phyloP scores from a whole-genome alignment of 2,888 invertebrate species.

The Ichneumon xanthorius region DNA sequence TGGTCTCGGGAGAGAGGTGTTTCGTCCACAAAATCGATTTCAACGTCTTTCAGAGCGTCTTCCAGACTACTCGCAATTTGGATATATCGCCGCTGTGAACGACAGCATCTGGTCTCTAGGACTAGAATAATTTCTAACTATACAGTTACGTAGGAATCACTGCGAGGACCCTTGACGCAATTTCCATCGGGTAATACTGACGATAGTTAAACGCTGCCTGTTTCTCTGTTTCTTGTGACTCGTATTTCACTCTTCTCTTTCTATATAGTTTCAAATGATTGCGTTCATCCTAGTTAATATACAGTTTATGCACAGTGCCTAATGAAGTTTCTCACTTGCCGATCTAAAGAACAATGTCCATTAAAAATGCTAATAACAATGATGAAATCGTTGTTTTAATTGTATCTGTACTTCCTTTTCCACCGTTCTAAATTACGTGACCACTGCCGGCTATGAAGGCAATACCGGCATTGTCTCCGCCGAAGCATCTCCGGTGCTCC shows the following conservation, averaged over 20 bases:
- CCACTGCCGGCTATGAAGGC: slow-evolving; percentile 38
- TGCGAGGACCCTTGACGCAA: slow-evolving; percentile 64
- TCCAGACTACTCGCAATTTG: slow-evolving; percentile 62
- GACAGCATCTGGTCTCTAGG: slow-evolving; percentile 58
- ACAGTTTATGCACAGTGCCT: too few species aligned
- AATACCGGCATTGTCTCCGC: neutral
- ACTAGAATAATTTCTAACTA: neutral
- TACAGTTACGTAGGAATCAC: slow-evolving; percentile 62
- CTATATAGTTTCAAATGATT: neutral
- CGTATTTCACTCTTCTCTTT: slow-evolving; percentile 63
- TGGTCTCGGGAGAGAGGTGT: slow-evolving; percentile 58
- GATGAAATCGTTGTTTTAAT: slow-evolving; percentile 49
- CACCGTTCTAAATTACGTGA: slow-evolving; percentile 62
- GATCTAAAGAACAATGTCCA: neutral
- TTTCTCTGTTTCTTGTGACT: slow-evolving; percentile 40
- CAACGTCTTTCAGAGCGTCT: slow-evolving; percentile 27
- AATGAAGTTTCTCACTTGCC: too few species aligned
- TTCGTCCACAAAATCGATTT: slow-evolving; percentile 64
- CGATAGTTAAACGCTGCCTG: slow-evolving; percentile 61
- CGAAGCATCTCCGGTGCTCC: slow-evolving; percentile 25
- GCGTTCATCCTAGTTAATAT: too few species aligned
- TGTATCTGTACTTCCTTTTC: slow-evolving; percentile 48
- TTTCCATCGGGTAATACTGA: slow-evolving; percentile 69
- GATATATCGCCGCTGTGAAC: slow-evolving; percentile 61
- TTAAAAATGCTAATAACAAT: slow-evolving; percentile 32